Conservation (phyloP, 1,140 invertebrate genomes). For the Bombus superbus region DNA sequence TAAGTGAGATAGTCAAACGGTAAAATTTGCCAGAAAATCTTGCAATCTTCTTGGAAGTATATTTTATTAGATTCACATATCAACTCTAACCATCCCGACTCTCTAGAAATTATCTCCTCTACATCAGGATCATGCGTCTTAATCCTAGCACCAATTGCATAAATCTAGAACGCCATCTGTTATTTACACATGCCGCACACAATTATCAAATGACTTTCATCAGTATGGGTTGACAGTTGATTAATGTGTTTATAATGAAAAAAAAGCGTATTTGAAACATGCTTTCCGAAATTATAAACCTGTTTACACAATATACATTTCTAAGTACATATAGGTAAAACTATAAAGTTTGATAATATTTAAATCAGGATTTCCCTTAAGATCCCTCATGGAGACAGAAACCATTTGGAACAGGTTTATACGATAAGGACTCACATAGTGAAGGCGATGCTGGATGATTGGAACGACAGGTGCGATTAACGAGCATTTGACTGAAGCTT, state of each 20-base stretch:
- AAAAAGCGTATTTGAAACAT: neutral
- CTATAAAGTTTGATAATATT: neutral
- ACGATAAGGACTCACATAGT: neutral
- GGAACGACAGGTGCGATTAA: constrained; percentile 79
- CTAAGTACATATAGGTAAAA: neutral
- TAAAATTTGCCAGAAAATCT: too few relatives aligned
- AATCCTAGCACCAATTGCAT: neutral
- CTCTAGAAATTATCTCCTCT: neutral
- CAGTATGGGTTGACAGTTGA: too few relatives aligned
- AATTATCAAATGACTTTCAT: neutral
- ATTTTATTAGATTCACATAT: too few relatives aligned
- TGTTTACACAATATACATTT: neutral
- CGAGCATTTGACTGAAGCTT: constrained; percentile 77
- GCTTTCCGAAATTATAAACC: neutral
- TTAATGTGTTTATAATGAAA: neutral
- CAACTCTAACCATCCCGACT: neutral
- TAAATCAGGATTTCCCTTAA: neutral
- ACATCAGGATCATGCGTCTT: neutral
- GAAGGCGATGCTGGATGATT: constrained; percentile 31
- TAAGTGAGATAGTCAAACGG: too few relatives aligned
- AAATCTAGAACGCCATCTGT: constrained; percentile 16
- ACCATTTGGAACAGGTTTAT: neutral
- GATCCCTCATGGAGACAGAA: neutral
- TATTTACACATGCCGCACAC: neutral
- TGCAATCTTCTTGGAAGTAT: too few relatives aligned